phyloP scores from a whole-genome alignment of 2,797 vertebrate species.

The Danio jaintianensis region DNA sequence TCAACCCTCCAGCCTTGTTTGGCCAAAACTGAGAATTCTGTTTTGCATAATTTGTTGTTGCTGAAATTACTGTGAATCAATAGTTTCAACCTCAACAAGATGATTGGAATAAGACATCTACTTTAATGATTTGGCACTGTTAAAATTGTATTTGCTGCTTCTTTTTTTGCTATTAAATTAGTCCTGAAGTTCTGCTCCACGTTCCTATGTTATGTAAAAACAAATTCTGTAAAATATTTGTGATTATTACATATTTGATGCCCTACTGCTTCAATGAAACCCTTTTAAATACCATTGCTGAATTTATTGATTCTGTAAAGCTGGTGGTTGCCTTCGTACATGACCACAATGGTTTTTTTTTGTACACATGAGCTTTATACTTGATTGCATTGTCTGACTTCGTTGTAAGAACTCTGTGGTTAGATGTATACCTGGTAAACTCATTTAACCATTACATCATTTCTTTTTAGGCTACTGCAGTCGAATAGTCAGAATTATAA shows the following conservation, averaged over 20 bases:
- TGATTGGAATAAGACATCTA: too few species aligned
- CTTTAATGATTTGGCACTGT: too few species aligned
- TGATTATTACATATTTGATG: neutral
- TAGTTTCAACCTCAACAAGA: too few species aligned
- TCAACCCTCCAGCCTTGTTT: too few species aligned
- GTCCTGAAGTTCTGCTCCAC: neutral
- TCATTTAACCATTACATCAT: neutral
- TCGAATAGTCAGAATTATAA: slow-evolving; percentile 44
- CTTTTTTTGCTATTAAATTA: too few species aligned
- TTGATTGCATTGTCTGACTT: neutral
- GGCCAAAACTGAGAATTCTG: too few species aligned
- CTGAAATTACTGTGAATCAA: too few species aligned
- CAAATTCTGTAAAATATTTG: neutral
- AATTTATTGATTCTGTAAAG: neutral
- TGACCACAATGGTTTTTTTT: neutral
- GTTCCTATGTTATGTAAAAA: too few species aligned
- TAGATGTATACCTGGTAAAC: neutral
- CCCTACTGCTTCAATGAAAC: neutral
- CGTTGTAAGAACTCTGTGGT: neutral
- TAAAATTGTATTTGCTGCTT: too few species aligned
- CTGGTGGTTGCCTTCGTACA: neutral
- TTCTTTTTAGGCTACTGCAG: slow-evolving; percentile 38
- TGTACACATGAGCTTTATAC: neutral
- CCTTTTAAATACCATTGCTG: neutral
- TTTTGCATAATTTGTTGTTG: too few species aligned